Conservation (phyloP, 1,140 invertebrate species). For the Drosophila malerkotliana region DNA sequence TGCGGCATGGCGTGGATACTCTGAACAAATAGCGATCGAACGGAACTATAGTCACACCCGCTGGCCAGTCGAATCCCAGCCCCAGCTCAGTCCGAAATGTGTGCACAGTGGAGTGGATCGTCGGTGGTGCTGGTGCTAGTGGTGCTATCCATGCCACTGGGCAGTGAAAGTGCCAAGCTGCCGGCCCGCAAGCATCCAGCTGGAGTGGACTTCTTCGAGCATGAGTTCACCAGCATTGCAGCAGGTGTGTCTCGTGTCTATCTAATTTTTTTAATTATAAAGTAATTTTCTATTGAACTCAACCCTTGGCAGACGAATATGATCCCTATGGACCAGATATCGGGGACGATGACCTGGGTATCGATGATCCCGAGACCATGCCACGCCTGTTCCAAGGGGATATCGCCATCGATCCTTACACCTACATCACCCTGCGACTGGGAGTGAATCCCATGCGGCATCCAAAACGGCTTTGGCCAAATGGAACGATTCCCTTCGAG, state of each 20-base stretch:
- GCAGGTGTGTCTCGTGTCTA: slow-evolving; percentile 49
- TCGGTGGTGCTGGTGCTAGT: slow-evolving; percentile 15
- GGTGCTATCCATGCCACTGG: slow-evolving; percentile 14
- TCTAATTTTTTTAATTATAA: background rate
- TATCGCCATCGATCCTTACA: slow-evolving; percentile 86
- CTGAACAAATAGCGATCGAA: slow-evolving; percentile 44
- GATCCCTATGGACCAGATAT: slow-evolving; percentile 69
- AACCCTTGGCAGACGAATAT: slow-evolving; percentile 41
- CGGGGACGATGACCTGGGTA: slow-evolving; percentile 63
- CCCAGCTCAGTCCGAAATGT: slow-evolving; percentile 52
- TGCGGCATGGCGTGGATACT: slow-evolving; percentile 46
- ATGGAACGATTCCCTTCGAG: slow-evolving; percentile 89
- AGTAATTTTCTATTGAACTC: background rate
- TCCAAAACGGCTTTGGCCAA: slow-evolving; percentile 87
- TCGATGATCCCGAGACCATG: slow-evolving; percentile 87
- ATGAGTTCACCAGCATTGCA: slow-evolving; percentile 68
- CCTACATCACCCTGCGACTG: slow-evolving; percentile 86
- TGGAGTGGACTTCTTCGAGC: slow-evolving; percentile 80
- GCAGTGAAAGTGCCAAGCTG: slow-evolving; percentile 63
- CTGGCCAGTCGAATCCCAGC: slow-evolving; percentile 15
- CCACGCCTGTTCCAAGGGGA: slow-evolving; percentile 89
- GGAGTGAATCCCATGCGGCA: slow-evolving; percentile 86
- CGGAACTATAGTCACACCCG: slow-evolving; percentile 34
- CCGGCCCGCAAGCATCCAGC: slow-evolving; percentile 50
- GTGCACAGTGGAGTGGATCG: slow-evolving; percentile 38